phyloP scores from a whole-genome alignment of 2,113 vertebrate species.

The Leiothrix lutea region DNA sequence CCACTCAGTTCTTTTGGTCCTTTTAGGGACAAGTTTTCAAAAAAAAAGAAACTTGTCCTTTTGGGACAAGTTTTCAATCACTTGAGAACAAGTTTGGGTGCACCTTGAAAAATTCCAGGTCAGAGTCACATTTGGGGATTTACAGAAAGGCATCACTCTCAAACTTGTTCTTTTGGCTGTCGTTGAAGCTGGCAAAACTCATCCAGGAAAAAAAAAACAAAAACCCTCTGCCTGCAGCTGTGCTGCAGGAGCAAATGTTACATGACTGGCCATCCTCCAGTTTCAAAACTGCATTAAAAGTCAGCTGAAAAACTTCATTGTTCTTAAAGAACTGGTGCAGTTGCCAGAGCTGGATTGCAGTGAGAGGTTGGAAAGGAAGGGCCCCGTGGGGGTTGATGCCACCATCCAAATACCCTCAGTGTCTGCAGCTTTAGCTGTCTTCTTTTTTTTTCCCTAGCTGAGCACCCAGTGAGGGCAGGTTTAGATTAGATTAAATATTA shows the following conservation, averaged over 20 bases:
- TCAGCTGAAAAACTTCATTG: constrained; percentile 62
- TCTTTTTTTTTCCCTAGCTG: background rate
- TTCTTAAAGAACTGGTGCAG: constrained; percentile 30
- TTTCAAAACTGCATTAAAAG: constrained; percentile 51
- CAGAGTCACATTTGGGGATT: background rate
- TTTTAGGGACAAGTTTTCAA: background rate
- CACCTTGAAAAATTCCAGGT: background rate
- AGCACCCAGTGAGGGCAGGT: background rate
- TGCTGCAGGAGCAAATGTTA: constrained; percentile 22
- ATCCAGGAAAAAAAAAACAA: background rate
- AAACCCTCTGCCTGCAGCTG: constrained; percentile 42
- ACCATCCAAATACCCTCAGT: background rate
- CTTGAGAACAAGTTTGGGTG: background rate
- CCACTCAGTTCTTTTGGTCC: background rate
- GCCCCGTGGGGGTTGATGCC: background rate
- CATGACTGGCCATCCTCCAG: constrained; percentile 23
- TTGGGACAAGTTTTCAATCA: background rate
- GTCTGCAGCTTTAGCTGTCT: background rate
- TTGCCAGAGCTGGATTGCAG: constrained; percentile 31
- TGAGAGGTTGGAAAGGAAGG: background rate
- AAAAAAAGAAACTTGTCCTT: no score
- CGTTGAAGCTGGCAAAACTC: background rate
- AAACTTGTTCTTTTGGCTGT: background rate
- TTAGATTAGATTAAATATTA: background rate
- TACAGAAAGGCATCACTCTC: background rate